Evolutionary conservation across 2,888 invertebrate species (phyloP), one percentile per base, ranked within the genome.

Genomic region (Hirtodrosophila duncani): DNA sequence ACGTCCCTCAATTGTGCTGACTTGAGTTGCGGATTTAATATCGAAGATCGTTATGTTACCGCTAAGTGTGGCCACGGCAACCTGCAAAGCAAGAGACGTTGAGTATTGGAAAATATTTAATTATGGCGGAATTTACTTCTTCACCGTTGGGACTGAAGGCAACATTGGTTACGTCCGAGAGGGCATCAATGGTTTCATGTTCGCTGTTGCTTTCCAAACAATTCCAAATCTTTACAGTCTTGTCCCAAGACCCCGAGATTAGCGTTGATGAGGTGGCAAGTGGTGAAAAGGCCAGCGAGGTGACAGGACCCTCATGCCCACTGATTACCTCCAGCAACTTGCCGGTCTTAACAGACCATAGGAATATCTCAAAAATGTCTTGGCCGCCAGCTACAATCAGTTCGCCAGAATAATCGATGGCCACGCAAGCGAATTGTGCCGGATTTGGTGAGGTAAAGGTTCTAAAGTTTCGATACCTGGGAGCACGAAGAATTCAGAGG

Each of bases 401-500:
- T 84, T 99, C 98, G 9, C 96, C 94, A 71, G 94, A 95, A 2
- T 91, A 88, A 86, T 99, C 99, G 6, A 99, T 88, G 0, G 95
- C 92, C 0, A 97, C 90, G 83, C 96, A 95, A 7, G 94, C 91
- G 86, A 99, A 97, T 88, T 99, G 99, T 0, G 94, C 95, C 0
- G 96, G 93, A 34, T 92, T 90, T 0, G 98, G 97, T 0, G 98
- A 94, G 0, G 97, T 96, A 49, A 99, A 92, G 0, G 99, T 99
- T 34, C 97, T 92, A 88, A 99, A 99, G 87, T 99, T 99, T 26
- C 99, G 94, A 87, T 99, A 99, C 72, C 98, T 96, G n/a, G 2
- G 58, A 52, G n/a, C n/a, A n/a, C n/a, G n/a, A n/a, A n/a, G n/a
- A n/a, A n/a, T n/a, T n/a, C n/a, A n/a, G n/a, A n/a, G n/a, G n/a